phyloP scores from a whole-genome alignment of 2,113 vertebrate species.

The Calypte anna region DNA sequence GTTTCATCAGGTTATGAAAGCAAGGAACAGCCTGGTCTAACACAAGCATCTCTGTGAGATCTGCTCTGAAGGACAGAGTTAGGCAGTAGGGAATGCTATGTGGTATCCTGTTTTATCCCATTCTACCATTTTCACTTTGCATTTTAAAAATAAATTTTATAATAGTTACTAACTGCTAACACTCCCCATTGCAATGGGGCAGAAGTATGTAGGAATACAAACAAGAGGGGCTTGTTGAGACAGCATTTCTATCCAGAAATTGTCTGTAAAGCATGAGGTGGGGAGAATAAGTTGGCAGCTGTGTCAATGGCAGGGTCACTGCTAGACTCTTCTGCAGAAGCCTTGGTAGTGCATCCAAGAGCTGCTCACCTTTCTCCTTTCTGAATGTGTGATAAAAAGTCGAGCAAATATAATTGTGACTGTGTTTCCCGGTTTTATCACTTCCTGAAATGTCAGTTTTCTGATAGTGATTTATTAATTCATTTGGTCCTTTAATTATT shows the following conservation, averaged over 20 bases:
- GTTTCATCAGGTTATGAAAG: neutral
- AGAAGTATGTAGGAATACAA: neutral
- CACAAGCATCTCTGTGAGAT: neutral
- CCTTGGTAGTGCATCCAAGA: neutral
- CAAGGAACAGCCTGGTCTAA: neutral
- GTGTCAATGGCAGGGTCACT: neutral
- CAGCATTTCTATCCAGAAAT: neutral
- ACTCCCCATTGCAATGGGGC: neutral
- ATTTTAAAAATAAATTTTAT: neutral
- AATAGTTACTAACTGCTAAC: neutral
- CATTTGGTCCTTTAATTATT: neutral
- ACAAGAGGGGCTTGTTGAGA: neutral
- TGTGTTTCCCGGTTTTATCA: neutral
- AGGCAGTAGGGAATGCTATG: neutral
- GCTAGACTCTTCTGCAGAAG: neutral
- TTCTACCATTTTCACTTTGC: accelerated
- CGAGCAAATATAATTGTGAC: neutral
- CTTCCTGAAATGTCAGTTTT: neutral
- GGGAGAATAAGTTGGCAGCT: neutral
- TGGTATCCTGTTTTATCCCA: neutral
- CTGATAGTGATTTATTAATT: neutral
- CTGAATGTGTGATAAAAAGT: neutral
- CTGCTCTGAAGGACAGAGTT: neutral
- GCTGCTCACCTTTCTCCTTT: neutral
- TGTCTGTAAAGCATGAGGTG: neutral